Evolutionary conservation across 2,113 vertebrate species (phyloP).

Genomic region (Speoplatyrhinus poulsoni): DNA sequence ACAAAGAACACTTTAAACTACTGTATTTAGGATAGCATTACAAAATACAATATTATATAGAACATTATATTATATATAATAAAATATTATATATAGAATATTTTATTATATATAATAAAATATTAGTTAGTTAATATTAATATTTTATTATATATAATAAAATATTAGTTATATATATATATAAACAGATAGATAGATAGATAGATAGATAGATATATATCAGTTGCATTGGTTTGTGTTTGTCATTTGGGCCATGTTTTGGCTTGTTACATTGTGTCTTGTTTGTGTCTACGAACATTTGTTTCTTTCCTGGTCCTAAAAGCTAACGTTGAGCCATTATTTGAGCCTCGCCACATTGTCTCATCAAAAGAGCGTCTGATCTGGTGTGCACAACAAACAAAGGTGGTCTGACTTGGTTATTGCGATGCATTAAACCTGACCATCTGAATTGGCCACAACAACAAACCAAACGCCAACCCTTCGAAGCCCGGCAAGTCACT

Average conservation of each 20-base stretch:
- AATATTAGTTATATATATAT: constrained; percentile 17
- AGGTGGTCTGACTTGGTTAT: constrained; percentile 54
- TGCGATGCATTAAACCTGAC: constrained; percentile 66
- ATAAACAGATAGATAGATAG: not conserved
- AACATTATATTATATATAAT: no score
- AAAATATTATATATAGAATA: no score
- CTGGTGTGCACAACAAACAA: constrained; percentile 57
- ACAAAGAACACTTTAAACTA: no score
- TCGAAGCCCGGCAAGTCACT: constrained; percentile 54
- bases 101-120: no score
- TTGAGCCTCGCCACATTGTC: not conserved
- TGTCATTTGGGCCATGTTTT: constrained; percentile 18
- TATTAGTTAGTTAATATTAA: no score
- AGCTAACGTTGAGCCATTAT: not conserved
- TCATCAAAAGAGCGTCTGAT: constrained; percentile 40
- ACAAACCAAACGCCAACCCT: constrained; percentile 44
- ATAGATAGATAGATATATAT: no score
- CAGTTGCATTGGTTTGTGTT: no score
- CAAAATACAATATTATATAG: not conserved
- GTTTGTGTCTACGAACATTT: not conserved
- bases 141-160: no score
- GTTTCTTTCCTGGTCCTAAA: not conserved
- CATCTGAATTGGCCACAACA: constrained; percentile 56
- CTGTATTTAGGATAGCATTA: not conserved
- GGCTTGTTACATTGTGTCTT: not conserved